Base-by-base conservation (phyloP, 1,140 invertebrate genomes). In the Pteromalus puparum region DNA sequence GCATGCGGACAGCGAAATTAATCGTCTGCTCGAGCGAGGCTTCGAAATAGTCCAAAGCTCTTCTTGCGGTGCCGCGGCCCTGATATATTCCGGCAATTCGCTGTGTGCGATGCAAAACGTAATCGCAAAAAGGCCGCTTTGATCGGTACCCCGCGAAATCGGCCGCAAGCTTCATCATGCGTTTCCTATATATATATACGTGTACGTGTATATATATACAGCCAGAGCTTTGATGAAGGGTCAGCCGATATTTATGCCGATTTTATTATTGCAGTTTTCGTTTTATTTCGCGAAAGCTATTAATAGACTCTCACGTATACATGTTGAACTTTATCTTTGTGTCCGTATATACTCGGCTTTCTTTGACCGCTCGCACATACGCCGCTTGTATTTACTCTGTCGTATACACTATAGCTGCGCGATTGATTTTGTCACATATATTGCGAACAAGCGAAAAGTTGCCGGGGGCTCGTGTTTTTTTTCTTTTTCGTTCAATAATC, bases 11-110 rank as follows among this genome's bases (percentile, higher is more conserved):
- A 1, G 30, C 30, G 87, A 85, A 79, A 85, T 87, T 87, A 88
- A 88, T 89, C 86, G 86, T 72, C 68, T 26, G 26, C 34, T 15
- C 48, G 30, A 53, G 84, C 83, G 85, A 85, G 83, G 85, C 81
- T 68, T 78, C 53, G 75, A 83, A 86, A 86, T 42, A 42, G 10
- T 87, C 84, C 87, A 5, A 61, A 84, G 48, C 86, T 85, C 13
- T 76, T 30, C 42, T 75, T n/a, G 42, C 15, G 3, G 30, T n/a
- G 42, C 15, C 0, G 30, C 65, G 5, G 7, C 68, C 68, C 1
- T 65, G 24, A 4, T 2, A 15, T 5, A 3, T 74, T 1, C 15
- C 2, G 1, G 38, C 68, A 30, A 12, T 70, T 7, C 26, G 10
- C 6, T 34, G 70, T 5, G 53, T 6, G 53, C 53, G 53, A 21